These are phyloP conservation scores for Oscheius sp. DNA, from an alignment of 2,888 invertebrate genomes.

Conservation along the genomic window DNA sequence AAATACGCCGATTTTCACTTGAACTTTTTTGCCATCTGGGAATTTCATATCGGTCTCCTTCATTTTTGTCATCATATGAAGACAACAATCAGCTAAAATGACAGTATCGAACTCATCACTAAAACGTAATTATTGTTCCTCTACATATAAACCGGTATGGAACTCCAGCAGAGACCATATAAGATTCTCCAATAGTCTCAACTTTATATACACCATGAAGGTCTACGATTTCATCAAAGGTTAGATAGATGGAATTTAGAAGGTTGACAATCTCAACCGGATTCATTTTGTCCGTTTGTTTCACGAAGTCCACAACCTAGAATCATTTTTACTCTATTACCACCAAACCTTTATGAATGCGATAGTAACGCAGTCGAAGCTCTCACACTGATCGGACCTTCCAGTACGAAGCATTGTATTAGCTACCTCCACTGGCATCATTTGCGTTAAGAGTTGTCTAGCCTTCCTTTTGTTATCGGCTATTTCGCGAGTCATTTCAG, in stretches of 20 bases:
- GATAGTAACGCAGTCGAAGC: slow-evolving; percentile 93
- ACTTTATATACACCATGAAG: slow-evolving; percentile 83
- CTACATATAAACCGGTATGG: slow-evolving; percentile 36
- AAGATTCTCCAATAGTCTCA: slow-evolving; percentile 61
- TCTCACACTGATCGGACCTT: slow-evolving; percentile 75
- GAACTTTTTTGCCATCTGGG: slow-evolving; percentile 36
- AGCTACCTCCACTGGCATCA: slow-evolving; percentile 89
- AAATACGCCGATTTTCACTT: slow-evolving; percentile 47
- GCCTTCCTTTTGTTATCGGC: slow-evolving; percentile 95
- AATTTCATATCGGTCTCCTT: slow-evolving; percentile 41
- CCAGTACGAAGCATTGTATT: slow-evolving; percentile 50
- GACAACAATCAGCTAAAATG: slow-evolving; percentile 54
- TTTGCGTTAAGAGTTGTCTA: slow-evolving; percentile 92
- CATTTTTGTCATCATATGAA: slow-evolving; percentile 52
- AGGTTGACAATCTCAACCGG: slow-evolving; percentile 98
- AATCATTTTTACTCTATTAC: background rate
- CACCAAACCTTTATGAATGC: slow-evolving; percentile 92
- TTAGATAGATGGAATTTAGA: slow-evolving; percentile 77
- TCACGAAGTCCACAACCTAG: slow-evolving; percentile 78
- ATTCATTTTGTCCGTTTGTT: slow-evolving; percentile 91
- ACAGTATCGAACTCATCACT: slow-evolving; percentile 51
- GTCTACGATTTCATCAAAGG: slow-evolving; percentile 91
- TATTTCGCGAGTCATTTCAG: slow-evolving; percentile 92
- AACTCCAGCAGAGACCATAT: slow-evolving; percentile 60
- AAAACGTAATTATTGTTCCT: slow-evolving; percentile 13